Conservation (phyloP, 2,888 invertebrate species). For the Spodoptera littoralis region DNA sequence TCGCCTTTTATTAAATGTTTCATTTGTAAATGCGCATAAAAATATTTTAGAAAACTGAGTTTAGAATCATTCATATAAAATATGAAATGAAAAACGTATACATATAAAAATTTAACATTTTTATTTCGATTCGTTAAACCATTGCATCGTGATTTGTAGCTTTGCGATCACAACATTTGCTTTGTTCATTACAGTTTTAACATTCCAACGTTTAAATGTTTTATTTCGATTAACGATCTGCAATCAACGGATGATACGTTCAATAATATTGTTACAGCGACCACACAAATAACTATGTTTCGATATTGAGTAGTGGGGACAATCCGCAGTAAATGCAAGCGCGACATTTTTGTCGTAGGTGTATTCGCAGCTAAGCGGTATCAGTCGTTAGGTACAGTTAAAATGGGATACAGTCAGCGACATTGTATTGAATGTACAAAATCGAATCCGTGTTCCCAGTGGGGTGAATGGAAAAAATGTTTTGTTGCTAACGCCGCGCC, state of each 20-base stretch:
- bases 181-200: slow-evolving; percentile 31
- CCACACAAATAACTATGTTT: slow-evolving; percentile 44
- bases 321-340: slow-evolving; percentile 21
- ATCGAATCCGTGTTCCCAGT: slow-evolving; percentile 79
- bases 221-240: slow-evolving; percentile 41
- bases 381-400: slow-evolving; percentile 61
- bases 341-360: slow-evolving; percentile 39
- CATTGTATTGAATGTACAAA: slow-evolving; percentile 79
- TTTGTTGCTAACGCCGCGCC: slow-evolving; percentile 70
- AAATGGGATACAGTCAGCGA: slow-evolving; percentile 69
- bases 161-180: slow-evolving; percentile 19
- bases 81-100: too few species aligned
- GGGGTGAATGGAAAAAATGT: slow-evolving; percentile 80
- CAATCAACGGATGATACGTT: slow-evolving; percentile 45
- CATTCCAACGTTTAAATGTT: slow-evolving; percentile 32
- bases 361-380: slow-evolving; percentile 55
- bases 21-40: slow-evolving; percentile 19
- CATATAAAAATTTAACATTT: too few species aligned
- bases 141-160: slow-evolving; percentile 19
- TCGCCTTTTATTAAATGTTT: slow-evolving; percentile 44
- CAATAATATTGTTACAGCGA: slow-evolving; percentile 37
- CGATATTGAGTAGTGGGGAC: slow-evolving; percentile 34
- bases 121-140: slow-evolving; percentile 8
- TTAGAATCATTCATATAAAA: slow-evolving; percentile 1
- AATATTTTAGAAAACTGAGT: slow-evolving; percentile 10